phyloP scores from a whole-genome alignment of 2,113 vertebrate species.

The Psephotus haematonotus region DNA sequence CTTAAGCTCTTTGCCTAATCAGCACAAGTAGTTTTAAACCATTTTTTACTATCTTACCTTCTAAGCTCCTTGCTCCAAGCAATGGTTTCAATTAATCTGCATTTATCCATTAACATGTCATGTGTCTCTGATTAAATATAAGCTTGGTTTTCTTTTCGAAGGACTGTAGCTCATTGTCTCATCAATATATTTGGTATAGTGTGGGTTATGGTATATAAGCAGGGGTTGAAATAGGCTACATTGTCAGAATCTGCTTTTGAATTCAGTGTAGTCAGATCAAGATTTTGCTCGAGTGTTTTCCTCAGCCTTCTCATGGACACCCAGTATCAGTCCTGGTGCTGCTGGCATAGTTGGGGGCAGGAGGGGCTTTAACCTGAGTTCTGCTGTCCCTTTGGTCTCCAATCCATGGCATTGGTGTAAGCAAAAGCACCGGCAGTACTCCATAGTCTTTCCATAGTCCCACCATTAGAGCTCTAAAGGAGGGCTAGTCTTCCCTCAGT shows the following conservation, averaged over 20 bases:
- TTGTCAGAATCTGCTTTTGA: background rate
- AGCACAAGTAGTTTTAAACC: conserved; percentile 2
- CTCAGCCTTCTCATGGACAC: background rate
- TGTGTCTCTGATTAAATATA: conserved; percentile 21
- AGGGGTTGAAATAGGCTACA: background rate
- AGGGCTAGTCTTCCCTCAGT: background rate
- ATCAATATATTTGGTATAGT: background rate
- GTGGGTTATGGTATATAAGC: background rate
- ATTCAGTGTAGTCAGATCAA: background rate
- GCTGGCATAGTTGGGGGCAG: accelerated
- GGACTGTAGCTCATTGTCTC: background rate
- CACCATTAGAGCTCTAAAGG: background rate
- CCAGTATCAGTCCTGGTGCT: background rate
- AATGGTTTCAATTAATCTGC: conserved; percentile 54
- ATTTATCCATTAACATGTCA: conserved; percentile 20
- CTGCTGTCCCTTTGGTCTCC: background rate
- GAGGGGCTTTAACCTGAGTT: background rate
- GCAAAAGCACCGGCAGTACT: background rate
- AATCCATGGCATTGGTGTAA: accelerated
- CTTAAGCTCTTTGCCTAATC: conserved; percentile 17
- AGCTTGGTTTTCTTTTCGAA: background rate
- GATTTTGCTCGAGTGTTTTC: background rate
- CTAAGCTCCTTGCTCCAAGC: background rate
- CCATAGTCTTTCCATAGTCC: background rate
- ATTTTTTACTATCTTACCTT: background rate